Base-by-base conservation (phyloP, 2,113 vertebrate species). In the Urocolius indicus region DNA sequence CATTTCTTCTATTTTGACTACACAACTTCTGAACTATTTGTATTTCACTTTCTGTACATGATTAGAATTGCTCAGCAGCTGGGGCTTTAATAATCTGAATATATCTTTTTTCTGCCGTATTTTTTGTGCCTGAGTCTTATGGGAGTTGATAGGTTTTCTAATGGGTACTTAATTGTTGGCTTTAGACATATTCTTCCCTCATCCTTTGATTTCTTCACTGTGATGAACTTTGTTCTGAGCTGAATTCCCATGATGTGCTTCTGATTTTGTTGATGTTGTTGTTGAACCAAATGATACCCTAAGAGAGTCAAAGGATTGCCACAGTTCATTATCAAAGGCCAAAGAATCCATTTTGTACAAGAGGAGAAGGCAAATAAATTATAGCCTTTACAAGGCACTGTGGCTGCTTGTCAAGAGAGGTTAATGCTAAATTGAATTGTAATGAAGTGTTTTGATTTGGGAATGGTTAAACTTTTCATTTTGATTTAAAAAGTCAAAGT, bases 361-460 rank as follows among this genome's bases (percentile, higher is more conserved):
- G 48, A 68, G 76, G 66, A 78, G 8, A 74, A 90, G 69, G 21
- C 23, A 90, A 87, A 95, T 75, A 94, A 94, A 87, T 91, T 84
- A 36, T 23, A 94, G 67, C 48, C 72, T 61, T 84, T 30, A 24
- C 38, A 57, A 20, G 19, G 26, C 73, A 30, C 57, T 22, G 73
- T 75, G 61, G 38, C 65, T 66, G 55, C 89, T 69, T 81, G 61
- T 89, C 57, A 48, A 36, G 65, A 61, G 49, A 94, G 84, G 94
- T 89, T 90, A 94, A 82, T 91, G 66, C 30, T 75, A 75, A 91
- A 92, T 61, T 89, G 77, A 91, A 74, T 72, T 68, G 69, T 71
- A 92, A 94, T 91, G 41, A 87, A 94, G 49, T 68, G 62, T n/a
- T 93, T 94, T 87, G 49, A 82, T 82, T 95, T 78, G 84, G 41